Base-by-base conservation (phyloP, 2,113 vertebrate genomes). In the Turdus rufiventris region DNA sequence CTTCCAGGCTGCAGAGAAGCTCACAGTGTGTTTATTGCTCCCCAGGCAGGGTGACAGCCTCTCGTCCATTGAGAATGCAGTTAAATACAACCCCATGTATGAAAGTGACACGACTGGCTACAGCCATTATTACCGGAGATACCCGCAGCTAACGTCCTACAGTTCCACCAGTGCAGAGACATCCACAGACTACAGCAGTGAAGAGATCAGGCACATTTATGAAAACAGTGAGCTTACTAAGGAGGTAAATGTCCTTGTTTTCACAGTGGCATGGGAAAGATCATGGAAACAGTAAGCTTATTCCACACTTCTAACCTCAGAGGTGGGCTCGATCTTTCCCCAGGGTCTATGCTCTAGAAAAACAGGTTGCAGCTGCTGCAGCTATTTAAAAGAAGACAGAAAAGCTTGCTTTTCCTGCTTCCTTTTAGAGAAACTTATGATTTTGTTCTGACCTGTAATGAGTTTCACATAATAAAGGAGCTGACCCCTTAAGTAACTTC, bases 161-260 rank as follows among this genome's bases (percentile, higher is more conserved):
- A 98, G 98, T 94, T 98, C 98, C 20, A 97, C 98, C 94, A 98
- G 98, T 21, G 98, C 97, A 13, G 99, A 99, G 94, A 97, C 98
- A 90, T 98, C 99, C 95, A 98, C 98, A 20, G 99, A 99, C 93
- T 98, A 99, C 98, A 99, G 98, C 97, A 99, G 98, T 70, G 99
- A 99, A 91, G 99, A 99, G 97, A 99, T 99, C 94, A 98, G 97
- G 70, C 99, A 99, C 94, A 99, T 99, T 96, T 99, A 99, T 89
- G 98, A 99, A 96, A 98, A 98, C 97, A 99, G 97, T 57, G 98
- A 98, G 96, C 98, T 99, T 96, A 99, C 98, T 86, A 98, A 98
- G 94, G 98, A 99, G 98, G 99, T 99, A 96, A 87, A 93, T 81
- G 54, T 65, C 48, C 88, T 77, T 86, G 48, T 67, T 85, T 50